phyloP scores from a whole-genome alignment of 2,113 vertebrate species.

The Pitta sordida region DNA sequence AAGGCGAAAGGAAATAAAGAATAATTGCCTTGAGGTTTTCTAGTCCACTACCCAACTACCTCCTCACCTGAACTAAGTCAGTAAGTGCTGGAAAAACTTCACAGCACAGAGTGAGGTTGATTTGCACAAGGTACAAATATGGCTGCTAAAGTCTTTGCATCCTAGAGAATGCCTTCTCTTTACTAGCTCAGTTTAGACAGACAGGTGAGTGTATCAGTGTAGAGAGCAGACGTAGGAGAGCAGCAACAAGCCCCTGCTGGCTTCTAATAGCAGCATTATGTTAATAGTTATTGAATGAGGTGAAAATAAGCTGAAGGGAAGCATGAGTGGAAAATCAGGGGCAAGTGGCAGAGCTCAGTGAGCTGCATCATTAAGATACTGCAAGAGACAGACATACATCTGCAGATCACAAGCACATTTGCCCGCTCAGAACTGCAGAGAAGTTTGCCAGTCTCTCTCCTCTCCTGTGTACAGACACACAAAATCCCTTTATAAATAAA shows the following conservation, averaged over 20 bases:
- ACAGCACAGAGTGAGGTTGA: background rate
- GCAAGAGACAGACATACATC: background rate
- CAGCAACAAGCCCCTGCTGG: slow-evolving; percentile 11
- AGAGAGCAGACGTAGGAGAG: background rate
- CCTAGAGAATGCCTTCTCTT: slow-evolving; percentile 26
- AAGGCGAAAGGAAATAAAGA: background rate
- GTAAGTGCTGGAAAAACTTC: background rate
- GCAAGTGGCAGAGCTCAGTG: background rate
- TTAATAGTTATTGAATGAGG: slow-evolving; percentile 47
- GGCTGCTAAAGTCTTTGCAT: background rate
- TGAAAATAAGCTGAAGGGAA: slow-evolving; percentile 45
- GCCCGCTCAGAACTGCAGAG: background rate
- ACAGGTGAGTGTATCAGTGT: background rate
- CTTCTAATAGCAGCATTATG: slow-evolving; percentile 40
- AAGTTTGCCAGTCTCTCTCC: background rate
- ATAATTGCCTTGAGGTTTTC: background rate
- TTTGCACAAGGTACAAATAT: background rate
- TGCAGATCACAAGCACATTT: slow-evolving; percentile 40
- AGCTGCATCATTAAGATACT: slow-evolving; percentile 19
- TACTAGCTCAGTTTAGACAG: background rate
- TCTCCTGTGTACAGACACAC: background rate
- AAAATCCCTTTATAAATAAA: slow-evolving; percentile 21
- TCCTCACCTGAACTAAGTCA: background rate
- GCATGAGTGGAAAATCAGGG: slow-evolving; percentile 24
- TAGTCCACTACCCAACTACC: background rate